Evolutionary conservation across 2,888 invertebrate species (phyloP).

Genomic region (Cephus pygmeus): DNA sequence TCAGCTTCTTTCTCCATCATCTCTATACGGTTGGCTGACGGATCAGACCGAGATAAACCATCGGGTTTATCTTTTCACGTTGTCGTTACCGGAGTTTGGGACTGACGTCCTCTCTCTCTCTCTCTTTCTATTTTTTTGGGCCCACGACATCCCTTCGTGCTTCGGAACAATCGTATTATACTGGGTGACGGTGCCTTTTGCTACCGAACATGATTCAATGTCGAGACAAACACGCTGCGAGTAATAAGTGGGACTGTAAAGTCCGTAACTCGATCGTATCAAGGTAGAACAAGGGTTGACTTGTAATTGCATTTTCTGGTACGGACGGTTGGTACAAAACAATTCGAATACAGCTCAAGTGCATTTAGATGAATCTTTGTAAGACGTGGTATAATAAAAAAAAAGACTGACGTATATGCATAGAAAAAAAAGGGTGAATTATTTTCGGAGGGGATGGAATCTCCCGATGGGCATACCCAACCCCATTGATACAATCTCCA

Average conservation of each 20-base stretch:
- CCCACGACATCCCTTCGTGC: slow-evolving; percentile 9
- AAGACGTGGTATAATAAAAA: neutral
- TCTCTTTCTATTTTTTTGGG: neutral
- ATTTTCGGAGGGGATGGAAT: slow-evolving; percentile 10
- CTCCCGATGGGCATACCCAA: slow-evolving; percentile 11
- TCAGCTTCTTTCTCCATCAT: slow-evolving; percentile 17
- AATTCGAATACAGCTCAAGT: neutral
- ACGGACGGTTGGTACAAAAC: neutral
- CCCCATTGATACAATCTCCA: slow-evolving; percentile 22
- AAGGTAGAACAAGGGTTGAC: neutral
- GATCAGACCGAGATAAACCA: slow-evolving; percentile 36
- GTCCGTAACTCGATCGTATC: neutral
- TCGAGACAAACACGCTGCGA: neutral
- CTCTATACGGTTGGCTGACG: slow-evolving; percentile 22
- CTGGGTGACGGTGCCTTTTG: slow-evolving; percentile 17
- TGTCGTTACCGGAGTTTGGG: neutral
- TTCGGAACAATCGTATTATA: slow-evolving; percentile 13
- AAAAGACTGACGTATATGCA: neutral
- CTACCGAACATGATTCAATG: neutral
- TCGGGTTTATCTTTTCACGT: slow-evolving; percentile 10
- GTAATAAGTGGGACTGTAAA: neutral
- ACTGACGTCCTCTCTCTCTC: slow-evolving; percentile 13
- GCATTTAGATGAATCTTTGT: neutral
- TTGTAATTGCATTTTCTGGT: neutral
- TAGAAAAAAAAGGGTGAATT: neutral